These are phyloP conservation scores for Coptotermes formosanus DNA, from an alignment of 1,140 invertebrate species.

Conservation along the genomic window DNA sequence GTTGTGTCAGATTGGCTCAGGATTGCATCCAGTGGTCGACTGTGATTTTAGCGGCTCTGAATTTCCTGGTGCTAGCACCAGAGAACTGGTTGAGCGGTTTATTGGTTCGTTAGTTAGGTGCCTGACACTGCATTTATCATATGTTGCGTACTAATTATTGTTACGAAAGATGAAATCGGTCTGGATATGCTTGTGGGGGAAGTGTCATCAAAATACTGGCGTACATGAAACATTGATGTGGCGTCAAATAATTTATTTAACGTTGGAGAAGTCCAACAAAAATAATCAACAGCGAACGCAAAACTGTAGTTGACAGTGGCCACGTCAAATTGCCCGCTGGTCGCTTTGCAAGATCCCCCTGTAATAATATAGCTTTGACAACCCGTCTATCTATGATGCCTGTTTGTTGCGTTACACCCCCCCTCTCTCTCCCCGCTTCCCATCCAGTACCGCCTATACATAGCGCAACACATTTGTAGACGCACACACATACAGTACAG, in stretches of 20 bases:
- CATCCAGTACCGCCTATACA: neutral
- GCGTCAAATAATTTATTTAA: slow-evolving; percentile 1
- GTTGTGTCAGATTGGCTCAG: no score
- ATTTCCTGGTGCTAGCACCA: no score
- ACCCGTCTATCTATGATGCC: neutral
- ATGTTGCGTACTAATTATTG: neutral
- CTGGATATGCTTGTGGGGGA: neutral
- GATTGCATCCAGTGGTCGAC: no score
- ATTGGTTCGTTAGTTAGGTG: no score
- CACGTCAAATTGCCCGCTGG: slow-evolving; percentile 12
- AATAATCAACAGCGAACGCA: neutral
- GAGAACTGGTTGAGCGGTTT: no score
- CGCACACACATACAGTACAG: neutral
- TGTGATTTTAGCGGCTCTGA: no score
- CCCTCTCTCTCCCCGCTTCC: neutral
- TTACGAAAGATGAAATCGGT: neutral
- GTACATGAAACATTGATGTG: neutral
- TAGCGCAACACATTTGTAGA: slow-evolving; percentile 4
- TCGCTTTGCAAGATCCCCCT: slow-evolving; percentile 17
- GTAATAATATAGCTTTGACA: slow-evolving; percentile 14
- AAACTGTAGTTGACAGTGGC: slow-evolving; percentile 11
- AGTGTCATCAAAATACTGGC: neutral
- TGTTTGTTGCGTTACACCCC: neutral
- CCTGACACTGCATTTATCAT: neutral
- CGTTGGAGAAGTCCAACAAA: neutral